These are phyloP conservation scores for Acyrthosiphon pisum DNA, from an alignment of 1,140 invertebrate species.

Conservation along the genomic window DNA sequence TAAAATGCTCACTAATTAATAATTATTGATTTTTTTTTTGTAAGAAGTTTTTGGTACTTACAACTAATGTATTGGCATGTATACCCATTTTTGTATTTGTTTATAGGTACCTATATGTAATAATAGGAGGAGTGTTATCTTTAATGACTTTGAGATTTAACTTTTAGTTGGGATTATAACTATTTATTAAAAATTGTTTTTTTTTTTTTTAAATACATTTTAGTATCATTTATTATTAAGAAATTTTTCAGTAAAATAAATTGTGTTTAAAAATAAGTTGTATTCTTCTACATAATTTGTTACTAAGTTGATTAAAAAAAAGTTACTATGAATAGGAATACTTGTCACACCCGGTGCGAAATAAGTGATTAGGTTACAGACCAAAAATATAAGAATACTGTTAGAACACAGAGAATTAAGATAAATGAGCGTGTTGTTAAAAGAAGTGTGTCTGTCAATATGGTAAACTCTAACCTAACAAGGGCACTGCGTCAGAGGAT, in stretches of 20 bases:
- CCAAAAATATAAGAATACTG: conserved; percentile 10
- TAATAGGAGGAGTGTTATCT: neutral
- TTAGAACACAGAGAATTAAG: conserved; percentile 29
- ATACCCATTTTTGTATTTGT: neutral
- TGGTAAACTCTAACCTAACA: conserved; percentile 82
- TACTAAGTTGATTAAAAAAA: neutral
- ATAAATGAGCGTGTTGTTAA: conserved; percentile 18
- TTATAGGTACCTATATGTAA: no score
- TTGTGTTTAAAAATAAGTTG: neutral
- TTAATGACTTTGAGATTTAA: neutral
- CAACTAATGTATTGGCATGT: neutral
- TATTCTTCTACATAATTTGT: neutral
- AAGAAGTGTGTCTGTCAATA: conserved; percentile 34
- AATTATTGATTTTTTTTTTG: neutral
- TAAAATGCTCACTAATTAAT: neutral
- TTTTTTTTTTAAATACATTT: neutral
- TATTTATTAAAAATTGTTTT: neutral
- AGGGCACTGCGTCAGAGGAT: conserved; percentile 95
- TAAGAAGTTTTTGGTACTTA: neutral
- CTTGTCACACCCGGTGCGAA: conserved; percentile 46
- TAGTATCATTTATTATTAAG: neutral
- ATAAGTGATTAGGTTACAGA: neutral
- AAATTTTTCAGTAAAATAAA: neutral
- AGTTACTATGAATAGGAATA: neutral
- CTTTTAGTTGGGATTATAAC: neutral